Evolutionary conservation across 2,797 vertebrate genomes (phyloP), one percentile per base, ranked within the genome.

Genomic region (Mastacembelus armatus): DNA sequence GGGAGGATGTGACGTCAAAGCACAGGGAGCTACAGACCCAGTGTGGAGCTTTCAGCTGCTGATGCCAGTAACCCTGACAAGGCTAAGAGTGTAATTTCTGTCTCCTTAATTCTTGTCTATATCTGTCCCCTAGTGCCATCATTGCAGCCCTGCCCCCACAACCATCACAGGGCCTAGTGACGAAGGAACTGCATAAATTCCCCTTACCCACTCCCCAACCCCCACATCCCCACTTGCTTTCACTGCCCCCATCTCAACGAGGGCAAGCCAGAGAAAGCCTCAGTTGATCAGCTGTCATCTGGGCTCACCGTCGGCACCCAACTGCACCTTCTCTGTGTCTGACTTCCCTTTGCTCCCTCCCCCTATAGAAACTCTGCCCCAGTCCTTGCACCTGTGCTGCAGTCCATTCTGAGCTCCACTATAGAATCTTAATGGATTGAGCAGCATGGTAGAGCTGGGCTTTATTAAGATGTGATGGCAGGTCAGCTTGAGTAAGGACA

Each of bases 201-300:
- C 80, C 77, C 61, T 74, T 45, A 49, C 71, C 61, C 39, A 15
- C 26, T 55, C 19, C 15, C 57, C 18, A 24, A 21, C 27, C 72
- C 48, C 42, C 47, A n/a, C n/a, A n/a, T n/a, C 4, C 49, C 73
- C 45, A 32, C 72, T 80, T 42, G 77, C 86, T 92, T 85, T 90
- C 76, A 65, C 66, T 90, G 88, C 92, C 87, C 90, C 89, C 64
- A 71, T 88, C 82, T 83, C 54, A 47, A 40, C 4, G 27, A 68
- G 72, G 74, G 74, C 74, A 80, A 68, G 63, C 76, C 77, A 87
- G 80, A 91, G 90, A 92, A 91, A 91, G 78, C 89, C 81, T 77
- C 64, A 54, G 82, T 73, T 66, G 70, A 79, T 85, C 93, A 94
- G 92, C 92, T 94, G 93, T 93, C 91, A 90, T 86, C 82, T 73